A percentile compares a stretch with the other conserved stretches of the same genome.
Conservation (phyloP, 1,140 invertebrate genomes). For the Ceratina calcarata region DNA sequence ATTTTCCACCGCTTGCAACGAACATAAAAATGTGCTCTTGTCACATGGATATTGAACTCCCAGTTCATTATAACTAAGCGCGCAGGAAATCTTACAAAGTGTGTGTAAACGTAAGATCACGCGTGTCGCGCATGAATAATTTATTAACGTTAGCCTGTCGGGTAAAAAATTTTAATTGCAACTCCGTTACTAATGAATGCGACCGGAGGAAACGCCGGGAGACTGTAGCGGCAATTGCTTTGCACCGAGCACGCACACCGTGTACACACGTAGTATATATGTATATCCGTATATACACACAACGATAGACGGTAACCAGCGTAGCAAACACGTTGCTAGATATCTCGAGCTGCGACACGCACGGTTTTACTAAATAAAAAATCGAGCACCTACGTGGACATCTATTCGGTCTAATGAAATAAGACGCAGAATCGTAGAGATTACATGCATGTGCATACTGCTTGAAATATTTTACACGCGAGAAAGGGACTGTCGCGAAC, state of each 20-base stretch:
- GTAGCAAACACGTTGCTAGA: conserved; percentile 22
- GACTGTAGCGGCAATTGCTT: conserved; percentile 32
- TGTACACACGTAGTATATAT: not conserved
- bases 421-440: too few relatives aligned
- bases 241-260: conserved; percentile 4
- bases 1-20: too few relatives aligned
- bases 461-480: not conserved
- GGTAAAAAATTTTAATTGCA: conserved; percentile 53
- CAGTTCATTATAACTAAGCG: not conserved
- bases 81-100: conserved; percentile 7
- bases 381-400: too few relatives aligned
- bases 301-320: conserved; percentile 16
- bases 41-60: not conserved
- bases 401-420: too few relatives aligned
- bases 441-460: too few relatives aligned
- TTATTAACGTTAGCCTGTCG: conserved; percentile 19
- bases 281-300: not conserved
- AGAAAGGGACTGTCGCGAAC: not conserved
- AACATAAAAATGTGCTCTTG: not conserved
- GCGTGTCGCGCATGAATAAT: conserved; percentile 32
- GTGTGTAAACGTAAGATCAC: not conserved
- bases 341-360: conserved; percentile 30
- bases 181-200: conserved; percentile 47
- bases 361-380: not conserved
- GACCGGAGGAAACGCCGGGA: conserved; percentile 29